phyloP scores from a whole-genome alignment of 2,888 invertebrate genomes.

The Cephus rjabovi region DNA sequence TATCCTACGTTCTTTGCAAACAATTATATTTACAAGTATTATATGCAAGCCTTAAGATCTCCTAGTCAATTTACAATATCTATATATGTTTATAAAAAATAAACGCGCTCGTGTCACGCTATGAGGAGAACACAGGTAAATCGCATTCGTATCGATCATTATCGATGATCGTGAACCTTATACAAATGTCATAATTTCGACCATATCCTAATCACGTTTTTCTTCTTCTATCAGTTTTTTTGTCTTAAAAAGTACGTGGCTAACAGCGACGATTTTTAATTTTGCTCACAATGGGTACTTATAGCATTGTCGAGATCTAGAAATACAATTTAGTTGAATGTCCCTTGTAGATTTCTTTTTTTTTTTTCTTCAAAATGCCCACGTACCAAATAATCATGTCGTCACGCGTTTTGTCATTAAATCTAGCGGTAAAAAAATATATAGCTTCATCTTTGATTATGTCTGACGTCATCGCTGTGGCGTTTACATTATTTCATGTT shows the following conservation, averaged over 20 bases:
- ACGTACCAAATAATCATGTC: neutral
- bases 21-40: neutral
- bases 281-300: slow-evolving; percentile 7
- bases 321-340: slow-evolving; percentile 18
- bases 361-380: neutral
- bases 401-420: neutral
- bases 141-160: neutral
- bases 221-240: neutral
- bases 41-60: slow-evolving; percentile 3
- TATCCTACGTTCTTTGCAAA: neutral
- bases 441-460: slow-evolving; percentile 15
- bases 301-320: slow-evolving; percentile 26
- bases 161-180: neutral
- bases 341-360: neutral
- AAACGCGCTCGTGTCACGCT: slow-evolving; percentile 36
- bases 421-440: slow-evolving; percentile 24
- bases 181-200: neutral
- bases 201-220: neutral
- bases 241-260: neutral
- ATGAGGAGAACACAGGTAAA: slow-evolving; percentile 18
- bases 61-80: slow-evolving; percentile 34
- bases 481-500: slow-evolving; percentile 27
- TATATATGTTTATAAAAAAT: slow-evolving; percentile 41
- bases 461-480: neutral
- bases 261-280: neutral